Conservation (phyloP, 2,797 vertebrate species). For the Erethizon dorsatum region DNA sequence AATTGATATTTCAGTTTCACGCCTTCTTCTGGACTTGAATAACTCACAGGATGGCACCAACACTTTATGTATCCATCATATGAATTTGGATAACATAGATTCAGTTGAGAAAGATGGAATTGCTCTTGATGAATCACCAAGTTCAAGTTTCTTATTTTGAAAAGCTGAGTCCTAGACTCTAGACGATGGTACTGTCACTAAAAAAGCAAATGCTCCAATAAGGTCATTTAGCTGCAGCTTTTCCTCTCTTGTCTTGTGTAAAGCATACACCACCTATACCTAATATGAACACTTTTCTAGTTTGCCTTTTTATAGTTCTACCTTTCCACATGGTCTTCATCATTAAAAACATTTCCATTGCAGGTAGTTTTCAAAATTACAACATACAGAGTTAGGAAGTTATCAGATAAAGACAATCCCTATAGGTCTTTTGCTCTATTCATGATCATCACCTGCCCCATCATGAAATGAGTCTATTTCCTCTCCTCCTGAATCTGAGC, state of each 20-base stretch:
- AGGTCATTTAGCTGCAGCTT: background rate
- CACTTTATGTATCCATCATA: conserved; percentile 16
- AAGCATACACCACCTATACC: background rate
- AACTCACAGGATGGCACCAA: background rate
- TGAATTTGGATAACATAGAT: background rate
- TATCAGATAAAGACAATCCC: background rate
- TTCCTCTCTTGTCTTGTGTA: background rate
- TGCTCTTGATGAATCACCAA: conserved; percentile 27
- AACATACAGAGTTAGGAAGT: background rate
- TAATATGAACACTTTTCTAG: background rate
- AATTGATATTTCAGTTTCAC: conserved; percentile 57
- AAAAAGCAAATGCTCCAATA: background rate
- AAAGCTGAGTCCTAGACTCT: background rate
- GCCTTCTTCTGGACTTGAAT: background rate
- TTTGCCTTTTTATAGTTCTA: background rate
- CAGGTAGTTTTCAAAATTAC: conserved; percentile 43
- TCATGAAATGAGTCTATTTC: background rate
- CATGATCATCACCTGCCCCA: background rate
- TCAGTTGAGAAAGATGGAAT: background rate
- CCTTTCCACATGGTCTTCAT: background rate
- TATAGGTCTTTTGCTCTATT: background rate
- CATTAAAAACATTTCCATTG: background rate
- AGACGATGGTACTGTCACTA: background rate
- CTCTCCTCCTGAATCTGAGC: background rate
- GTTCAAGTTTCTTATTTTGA: conserved; percentile 30